Base-by-base conservation (phyloP, 2,888 invertebrate species). In the Tachina grossa region DNA sequence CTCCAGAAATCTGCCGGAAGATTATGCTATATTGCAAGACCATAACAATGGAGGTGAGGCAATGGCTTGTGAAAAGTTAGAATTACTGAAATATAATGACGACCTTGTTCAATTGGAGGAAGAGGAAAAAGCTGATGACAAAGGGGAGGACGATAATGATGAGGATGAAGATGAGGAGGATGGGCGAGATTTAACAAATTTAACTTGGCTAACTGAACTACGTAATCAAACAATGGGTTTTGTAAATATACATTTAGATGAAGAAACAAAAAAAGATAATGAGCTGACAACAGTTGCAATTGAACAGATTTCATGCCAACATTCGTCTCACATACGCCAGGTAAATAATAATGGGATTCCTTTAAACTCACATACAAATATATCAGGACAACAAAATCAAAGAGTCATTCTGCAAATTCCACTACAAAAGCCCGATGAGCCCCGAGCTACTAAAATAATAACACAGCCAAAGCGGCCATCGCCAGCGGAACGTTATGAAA, bases 161-260 rank as follows among this genome's bases (percentile, higher is more conserved):
- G 90, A 91, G 16, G 93, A 93, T 9, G 81, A 82, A 1, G 68
- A 68, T 0, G 81, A 75, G 11, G 92, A 92, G 47, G 91, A 91
- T 19, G 93, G 92, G 74, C 88, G 89, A 14, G 93, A 93, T 69
- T 85, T 93, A 16, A 92, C 93, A 1, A 93, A 91, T 83, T 84
- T 93, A 10, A 91, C 90, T 45, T 93, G 93, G 93, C 84, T 93
- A 16, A 91, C 90, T 1, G 90, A 91, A 22, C 76, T 92, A n/a
- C 89, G 91, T n/a, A 92, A 92, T 82, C 91, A 92, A 83, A 89
- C 90, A 51, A 87, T 92, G 49, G 89, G 89, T 5, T 91, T 91
- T 90, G 90, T 91, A 13, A 89, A 90, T 79, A 90, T 78, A 86
- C 39, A 45, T n/a, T 61, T 85, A 0, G 89, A 87, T 9, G 83